phyloP scores from a whole-genome alignment of 2,113 vertebrate species.

The Campylorhamphus procurvoides region DNA sequence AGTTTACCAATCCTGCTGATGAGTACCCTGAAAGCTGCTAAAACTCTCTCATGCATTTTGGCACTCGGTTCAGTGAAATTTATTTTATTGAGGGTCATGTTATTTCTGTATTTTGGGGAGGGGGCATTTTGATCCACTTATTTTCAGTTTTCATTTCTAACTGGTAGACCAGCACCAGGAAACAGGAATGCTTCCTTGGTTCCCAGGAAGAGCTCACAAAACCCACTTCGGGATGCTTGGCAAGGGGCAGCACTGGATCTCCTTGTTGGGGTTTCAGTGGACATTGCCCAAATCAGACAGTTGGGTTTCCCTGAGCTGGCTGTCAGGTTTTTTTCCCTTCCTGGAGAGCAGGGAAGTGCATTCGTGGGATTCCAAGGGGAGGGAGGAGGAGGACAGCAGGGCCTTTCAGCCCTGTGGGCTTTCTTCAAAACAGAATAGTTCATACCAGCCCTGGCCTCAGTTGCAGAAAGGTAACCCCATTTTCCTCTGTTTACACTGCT shows the following conservation, averaged over 20 bases:
- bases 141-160: background rate
- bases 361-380: slow-evolving; percentile 50
- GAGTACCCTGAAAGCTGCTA: background rate
- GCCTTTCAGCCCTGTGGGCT: background rate
- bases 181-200: background rate
- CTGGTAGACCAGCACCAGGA: background rate
- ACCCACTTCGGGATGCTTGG: rapidly evolving
- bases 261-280: background rate
- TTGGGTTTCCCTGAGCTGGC: background rate
- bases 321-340: background rate
- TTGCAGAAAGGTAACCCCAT: background rate
- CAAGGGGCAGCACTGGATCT: background rate
- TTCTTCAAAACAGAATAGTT: slow-evolving; percentile 34
- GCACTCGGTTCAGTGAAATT: background rate
- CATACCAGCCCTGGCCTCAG: background rate
- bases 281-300: background rate
- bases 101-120: background rate
- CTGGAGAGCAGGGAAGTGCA: slow-evolving; percentile 8
- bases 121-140: background rate
- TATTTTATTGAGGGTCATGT: background rate
- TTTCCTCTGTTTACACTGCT: background rate
- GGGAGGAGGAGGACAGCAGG: background rate
- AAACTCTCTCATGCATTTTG: background rate
- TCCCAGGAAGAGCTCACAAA: background rate
- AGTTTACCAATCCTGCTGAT: background rate